Evolutionary conservation across 1,140 invertebrate species (phyloP), one percentile per base, ranked within the genome.

Genomic region (Sipha flava): DNA sequence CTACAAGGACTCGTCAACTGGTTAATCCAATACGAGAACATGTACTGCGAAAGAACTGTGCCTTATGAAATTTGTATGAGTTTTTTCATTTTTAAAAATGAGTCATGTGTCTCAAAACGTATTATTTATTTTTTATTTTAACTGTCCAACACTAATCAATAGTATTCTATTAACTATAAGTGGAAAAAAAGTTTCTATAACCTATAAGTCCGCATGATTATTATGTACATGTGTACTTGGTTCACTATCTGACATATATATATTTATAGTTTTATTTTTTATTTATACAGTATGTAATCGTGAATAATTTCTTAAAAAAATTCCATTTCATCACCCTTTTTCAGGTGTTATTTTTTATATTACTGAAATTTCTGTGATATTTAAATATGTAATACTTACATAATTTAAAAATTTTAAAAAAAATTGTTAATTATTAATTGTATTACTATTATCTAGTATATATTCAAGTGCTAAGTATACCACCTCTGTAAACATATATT

Each of bases 341-440:
- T 37, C 1, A 7, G 72, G 49, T 75, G 21, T 43, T 40, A 14
- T 23, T 75, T 54, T 75, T 75, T 57, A n/a, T 54, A 75, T 73
- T 52, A 18, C 49, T 75, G 34, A 57, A 54, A 75, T 54, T 75
- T 40, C 72, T 75, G 72, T 75, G 72, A 75, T 75, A 75, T 75
- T 68, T 57, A 75, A 57, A 54, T 57, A 37, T 54, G 9, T 75
- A 57, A 21, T 54, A 57, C 26, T 37, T 75, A 75, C 72, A 37
- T 3, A 21, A 40, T 52, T 75, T 52, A 37, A 75, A 52, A 45
- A 72, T 34, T 45, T n/a, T 49, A 31, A 18, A 37, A 23, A 66
- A 68, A 68, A 66, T 43, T 43, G 14, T 68, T 52, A 52, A 52
- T 57, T 57, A 68, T 68, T 26, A 14, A 26, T 45, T 45, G 14